Conservation (phyloP, 30 jellyfish, hydroid and myxozoan genomes). For the Hydractinia echinata region DNA sequence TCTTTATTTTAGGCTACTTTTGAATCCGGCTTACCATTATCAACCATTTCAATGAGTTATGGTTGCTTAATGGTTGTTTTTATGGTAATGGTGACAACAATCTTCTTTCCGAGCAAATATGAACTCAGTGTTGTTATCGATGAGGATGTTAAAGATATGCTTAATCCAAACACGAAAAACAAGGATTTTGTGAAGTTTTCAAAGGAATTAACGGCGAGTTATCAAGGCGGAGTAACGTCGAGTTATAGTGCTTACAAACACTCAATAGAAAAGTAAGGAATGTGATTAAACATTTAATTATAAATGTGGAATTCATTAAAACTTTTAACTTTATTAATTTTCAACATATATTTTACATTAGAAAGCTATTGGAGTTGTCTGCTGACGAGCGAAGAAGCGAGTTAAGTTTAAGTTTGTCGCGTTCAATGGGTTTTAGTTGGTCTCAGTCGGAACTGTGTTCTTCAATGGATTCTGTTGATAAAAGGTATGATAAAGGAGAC, state of each 20-base stretch:
- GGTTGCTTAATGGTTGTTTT: slow-evolving; percentile 1
- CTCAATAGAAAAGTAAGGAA: neutral
- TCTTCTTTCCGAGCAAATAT: neutral
- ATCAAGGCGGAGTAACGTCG: slow-evolving; percentile 19
- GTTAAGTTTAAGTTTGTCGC: neutral
- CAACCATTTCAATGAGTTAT: neutral
- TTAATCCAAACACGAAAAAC: neutral
- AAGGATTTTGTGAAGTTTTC: slow-evolving; percentile 4
- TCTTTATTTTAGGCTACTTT: neutral
- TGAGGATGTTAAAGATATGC: neutral
- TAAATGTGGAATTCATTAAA: neutral
- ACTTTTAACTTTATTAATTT: neutral
- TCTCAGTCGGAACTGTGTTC: neutral
- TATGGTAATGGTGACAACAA: neutral
- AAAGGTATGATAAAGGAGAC: neutral
- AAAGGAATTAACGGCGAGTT: slow-evolving; percentile 4
- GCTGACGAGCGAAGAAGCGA: neutral
- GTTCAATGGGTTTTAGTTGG: slow-evolving; percentile 17
- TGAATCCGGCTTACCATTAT: neutral
- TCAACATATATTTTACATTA: neutral
- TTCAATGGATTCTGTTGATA: slow-evolving; percentile 4
- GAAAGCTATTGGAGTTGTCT: neutral
- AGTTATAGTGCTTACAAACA: neutral
- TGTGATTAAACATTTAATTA: neutral
- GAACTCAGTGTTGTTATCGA: neutral